These are phyloP conservation scores for Jaculus jaculus DNA, from an alignment of 2,113 vertebrate genomes.

Conservation along the genomic window DNA sequence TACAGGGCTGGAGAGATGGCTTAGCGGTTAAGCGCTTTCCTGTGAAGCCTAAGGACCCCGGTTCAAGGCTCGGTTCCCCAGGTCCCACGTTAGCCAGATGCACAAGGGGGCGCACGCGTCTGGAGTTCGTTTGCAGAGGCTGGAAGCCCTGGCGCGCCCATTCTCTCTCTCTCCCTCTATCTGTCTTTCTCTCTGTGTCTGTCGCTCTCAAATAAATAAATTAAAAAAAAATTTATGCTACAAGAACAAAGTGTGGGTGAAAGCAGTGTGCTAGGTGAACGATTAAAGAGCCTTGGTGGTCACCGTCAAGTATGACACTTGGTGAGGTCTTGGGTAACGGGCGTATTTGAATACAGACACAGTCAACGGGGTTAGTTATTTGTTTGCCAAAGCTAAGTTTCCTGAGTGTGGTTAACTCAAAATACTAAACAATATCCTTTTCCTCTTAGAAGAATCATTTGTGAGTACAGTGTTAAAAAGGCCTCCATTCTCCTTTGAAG, in stretches of 20 bases:
- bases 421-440: background rate
- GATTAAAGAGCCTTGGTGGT: background rate
- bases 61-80: too few species aligned
- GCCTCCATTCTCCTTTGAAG: background rate
- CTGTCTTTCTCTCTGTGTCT: too few species aligned
- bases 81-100: too few species aligned
- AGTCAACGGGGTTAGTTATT: background rate
- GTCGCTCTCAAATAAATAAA: background rate
- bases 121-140: too few species aligned
- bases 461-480: background rate
- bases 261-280: background rate
- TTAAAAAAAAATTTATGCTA: background rate
- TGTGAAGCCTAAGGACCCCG: too few species aligned
- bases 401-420: background rate
- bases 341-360: background rate
- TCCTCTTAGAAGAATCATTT: background rate
- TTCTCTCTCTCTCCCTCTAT: too few species aligned
- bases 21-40: too few species aligned
- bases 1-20: too few species aligned
- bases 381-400: background rate
- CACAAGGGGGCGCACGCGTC: too few species aligned
- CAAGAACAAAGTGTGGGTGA: background rate
- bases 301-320: accelerated
- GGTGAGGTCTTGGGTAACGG: accelerated
- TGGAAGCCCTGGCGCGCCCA: too few species aligned